These are phyloP conservation scores for Dendrolimus kikuchii DNA, from an alignment of 1,140 invertebrate species.

Conservation along the genomic window DNA sequence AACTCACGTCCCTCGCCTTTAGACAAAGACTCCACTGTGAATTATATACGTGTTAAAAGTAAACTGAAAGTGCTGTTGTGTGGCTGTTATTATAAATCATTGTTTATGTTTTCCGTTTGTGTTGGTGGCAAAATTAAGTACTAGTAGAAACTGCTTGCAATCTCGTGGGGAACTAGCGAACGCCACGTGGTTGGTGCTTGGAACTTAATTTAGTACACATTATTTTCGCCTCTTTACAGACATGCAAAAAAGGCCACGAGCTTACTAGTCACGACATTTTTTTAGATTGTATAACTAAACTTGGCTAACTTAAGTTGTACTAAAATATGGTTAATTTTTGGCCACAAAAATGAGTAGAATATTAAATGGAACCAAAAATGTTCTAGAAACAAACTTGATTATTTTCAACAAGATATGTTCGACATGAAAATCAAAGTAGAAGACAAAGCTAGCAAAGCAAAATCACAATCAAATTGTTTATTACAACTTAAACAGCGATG, in stretches of 20 bases:
- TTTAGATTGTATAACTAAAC: no score
- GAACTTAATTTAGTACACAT: conserved; percentile 22
- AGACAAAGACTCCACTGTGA: conserved; percentile 69
- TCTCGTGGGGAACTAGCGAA: conserved; percentile 37
- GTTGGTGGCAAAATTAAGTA: conserved; percentile 61
- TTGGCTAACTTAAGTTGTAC: no score
- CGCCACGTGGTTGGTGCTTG: conserved; percentile 27
- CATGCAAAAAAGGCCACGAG: no score
- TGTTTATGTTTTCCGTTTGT: conserved; percentile 71
- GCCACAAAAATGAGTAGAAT: not conserved
- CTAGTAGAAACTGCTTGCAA: conserved; percentile 52
- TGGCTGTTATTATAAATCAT: conserved; percentile 71
- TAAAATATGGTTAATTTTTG: no score
- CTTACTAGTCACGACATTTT: no score
- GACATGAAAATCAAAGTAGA: conserved; percentile 21
- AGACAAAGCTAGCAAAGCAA: conserved; percentile 26
- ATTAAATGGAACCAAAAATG: not conserved
- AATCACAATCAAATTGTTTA: conserved; percentile 63
- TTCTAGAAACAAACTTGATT: no score
- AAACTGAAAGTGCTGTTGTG: conserved; percentile 68
- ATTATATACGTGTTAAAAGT: conserved; percentile 72
- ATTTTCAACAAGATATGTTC: no score
- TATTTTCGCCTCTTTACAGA: not conserved
- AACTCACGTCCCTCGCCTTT: conserved; percentile 66
- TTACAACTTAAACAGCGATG: conserved; percentile 59